Percentiles rank a stretch among this genome's conserved stretches.
phyloP scores from a whole-genome alignment of 2,113 vertebrate genomes.

The Neodontobutis hainanensis region DNA sequence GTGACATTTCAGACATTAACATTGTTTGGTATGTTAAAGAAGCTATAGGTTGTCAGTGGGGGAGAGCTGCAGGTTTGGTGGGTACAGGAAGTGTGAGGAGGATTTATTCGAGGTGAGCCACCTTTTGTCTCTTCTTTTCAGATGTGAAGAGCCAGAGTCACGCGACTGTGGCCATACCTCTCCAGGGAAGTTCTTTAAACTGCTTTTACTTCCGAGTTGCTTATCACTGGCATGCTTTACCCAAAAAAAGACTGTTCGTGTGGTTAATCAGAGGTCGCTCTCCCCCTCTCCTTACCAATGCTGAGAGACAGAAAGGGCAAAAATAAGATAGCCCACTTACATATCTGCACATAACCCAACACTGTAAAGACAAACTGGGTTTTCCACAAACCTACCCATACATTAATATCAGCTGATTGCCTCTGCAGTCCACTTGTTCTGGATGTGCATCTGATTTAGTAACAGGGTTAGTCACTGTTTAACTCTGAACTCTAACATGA shows the following conservation, averaged over 20 bases:
- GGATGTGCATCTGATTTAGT: constrained; percentile 8
- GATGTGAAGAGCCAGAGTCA: constrained; percentile 31
- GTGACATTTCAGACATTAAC: neutral
- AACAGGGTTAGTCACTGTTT: neutral
- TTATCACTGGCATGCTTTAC: constrained; percentile 51
- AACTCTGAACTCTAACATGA: constrained; percentile 2
- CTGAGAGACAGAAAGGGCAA: constrained; percentile 14
- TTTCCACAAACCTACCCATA: neutral
- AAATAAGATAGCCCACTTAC: constrained; percentile 15
- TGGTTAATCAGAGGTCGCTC: constrained; percentile 7
- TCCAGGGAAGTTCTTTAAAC: constrained; percentile 61
- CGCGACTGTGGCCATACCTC: constrained; percentile 31
- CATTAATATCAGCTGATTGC: neutral
- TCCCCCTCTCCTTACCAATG: neutral
- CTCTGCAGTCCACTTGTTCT: constrained; percentile 33
- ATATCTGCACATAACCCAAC: neutral
- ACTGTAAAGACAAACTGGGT: neutral
- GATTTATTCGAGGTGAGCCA: constrained; percentile 11
- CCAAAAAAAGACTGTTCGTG: constrained; percentile 34
- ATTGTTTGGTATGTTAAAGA: too few relatives aligned
- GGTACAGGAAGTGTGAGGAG: constrained; percentile 31
- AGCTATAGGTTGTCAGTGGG: neutral
- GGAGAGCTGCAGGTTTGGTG: constrained; percentile 34
- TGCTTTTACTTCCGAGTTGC: constrained; percentile 60
- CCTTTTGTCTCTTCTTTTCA: constrained; percentile 49